Evolutionary conservation across 2,113 vertebrate genomes (phyloP), one percentile per base, ranked within the genome.

Genomic region (Sebastes schlegelii): DNA sequence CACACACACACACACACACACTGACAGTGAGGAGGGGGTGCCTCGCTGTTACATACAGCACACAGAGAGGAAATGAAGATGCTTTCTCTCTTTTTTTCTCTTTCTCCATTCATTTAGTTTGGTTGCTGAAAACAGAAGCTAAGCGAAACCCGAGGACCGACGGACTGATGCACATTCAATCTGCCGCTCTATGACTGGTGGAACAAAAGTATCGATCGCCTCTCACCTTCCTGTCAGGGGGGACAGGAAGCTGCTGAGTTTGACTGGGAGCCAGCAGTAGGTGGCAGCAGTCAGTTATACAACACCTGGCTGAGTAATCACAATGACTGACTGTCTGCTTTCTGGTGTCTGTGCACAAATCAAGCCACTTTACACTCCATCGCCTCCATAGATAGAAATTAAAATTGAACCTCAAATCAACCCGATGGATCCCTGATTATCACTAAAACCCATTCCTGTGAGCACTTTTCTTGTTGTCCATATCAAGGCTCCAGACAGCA

Each of bases 241-340:
- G 84, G 77, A 77, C 80, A 34, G 0, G 14, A 64, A 78, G 74
- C 60, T 61, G 79, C 73, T 46, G 86, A 74, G 49, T 70, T 77
- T 65, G 82, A 89, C 83, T 8, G 3, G 52, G 40, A 77, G 72
- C 79, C 82, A 90, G 83, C 93, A 93, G 89, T 84, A 95, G 94
- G 92, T 91, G 95, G 94, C 94, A 95, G 93, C 88, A 94, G 84
- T 88, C 85, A 88, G 91, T 94, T 90, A 90, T 42, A 70, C 80
- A 91, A 90, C 79, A 83, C 86, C 75, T 79, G 80, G 68, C 61
- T 79, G 73, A 83, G 61, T 70, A 73, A 87, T 79, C 79, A 82
- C 13, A 83, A 64, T 26, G 57, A 45, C 45, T 34, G 16, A 45
- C 23, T 0, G 55, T 79, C 61, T 71, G n/a, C 52, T 46, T 69